phyloP scores from a whole-genome alignment of 2,113 vertebrate genomes.

The Prochilodus magdalenae region DNA sequence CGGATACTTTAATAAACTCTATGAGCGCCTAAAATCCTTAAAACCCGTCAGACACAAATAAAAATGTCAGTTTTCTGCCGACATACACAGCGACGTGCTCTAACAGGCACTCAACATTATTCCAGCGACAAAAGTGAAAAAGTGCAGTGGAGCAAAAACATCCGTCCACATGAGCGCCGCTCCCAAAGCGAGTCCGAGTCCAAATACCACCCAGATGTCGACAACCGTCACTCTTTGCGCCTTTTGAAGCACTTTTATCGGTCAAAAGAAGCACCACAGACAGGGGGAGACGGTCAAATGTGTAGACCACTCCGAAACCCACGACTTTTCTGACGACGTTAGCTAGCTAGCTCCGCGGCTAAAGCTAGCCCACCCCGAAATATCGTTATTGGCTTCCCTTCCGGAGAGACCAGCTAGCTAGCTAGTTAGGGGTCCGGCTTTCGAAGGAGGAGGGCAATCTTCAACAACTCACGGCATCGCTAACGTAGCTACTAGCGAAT shows the following conservation, averaged over 20 bases:
- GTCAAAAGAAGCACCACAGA: constrained; percentile 72
- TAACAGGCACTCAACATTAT: constrained; percentile 1
- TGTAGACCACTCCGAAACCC: constrained; percentile 48
- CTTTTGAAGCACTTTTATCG: constrained; percentile 62
- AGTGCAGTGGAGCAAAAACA: constrained; percentile 65
- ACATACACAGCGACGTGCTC: not conserved
- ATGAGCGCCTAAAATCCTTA: no score
- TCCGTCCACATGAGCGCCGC: constrained; percentile 60
- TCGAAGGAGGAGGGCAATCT: not conserved
- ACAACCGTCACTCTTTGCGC: constrained; percentile 65
- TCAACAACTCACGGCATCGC: constrained; percentile 23
- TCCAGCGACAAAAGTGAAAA: not conserved
- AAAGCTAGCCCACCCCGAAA: not conserved
- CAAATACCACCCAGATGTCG: constrained; percentile 60
- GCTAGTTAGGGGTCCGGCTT: constrained; percentile 3
- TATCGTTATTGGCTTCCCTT: not conserved
- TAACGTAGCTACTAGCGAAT: not conserved
- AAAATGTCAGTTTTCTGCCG: no score
- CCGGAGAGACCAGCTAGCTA: not conserved
- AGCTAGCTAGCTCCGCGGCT: constrained; percentile 5
- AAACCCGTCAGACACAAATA: no score
- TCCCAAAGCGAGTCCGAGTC: constrained; percentile 68
- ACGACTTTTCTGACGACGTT: not conserved
- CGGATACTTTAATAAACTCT: no score
- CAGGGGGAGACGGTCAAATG: not conserved